Base-by-base conservation (phyloP, 92 coral and sea anemone genomes). In the Paragorgia papillata region DNA sequence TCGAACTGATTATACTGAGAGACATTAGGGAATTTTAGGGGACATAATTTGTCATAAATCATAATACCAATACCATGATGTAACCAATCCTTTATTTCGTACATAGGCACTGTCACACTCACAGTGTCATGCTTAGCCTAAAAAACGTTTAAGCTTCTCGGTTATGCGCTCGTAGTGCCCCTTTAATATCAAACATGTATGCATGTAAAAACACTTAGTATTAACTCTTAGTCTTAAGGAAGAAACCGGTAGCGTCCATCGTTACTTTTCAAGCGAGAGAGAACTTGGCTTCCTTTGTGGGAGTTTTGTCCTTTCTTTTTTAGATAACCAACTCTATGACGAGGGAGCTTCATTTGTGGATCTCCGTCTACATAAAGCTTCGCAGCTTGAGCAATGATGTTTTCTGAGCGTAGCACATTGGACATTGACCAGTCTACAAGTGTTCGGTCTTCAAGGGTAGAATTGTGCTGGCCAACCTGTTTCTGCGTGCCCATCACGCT, bases 401-500 rank as follows among this genome's bases (percentile, higher is more conserved):
- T 35, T 63, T 63, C 70, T 30, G 49, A 31, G 70, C 21, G 44
- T 48, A 33, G 70, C 32, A 63, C 70, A 18, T 63, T 63, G 22
- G 46, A 30, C 49, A 63, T 63, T 63, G 70, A 63, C 70, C 70
- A 63, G 32, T 37, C 70, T 13, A 33, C 46, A 3, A 51, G 20
- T 5, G 46, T 63, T 30, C 70, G 9, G 32, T 63, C 70, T 63
- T 63, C 70, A 63, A 63, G 70, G 20, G 70, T 63, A 13, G 70
- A 30, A 35, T 63, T 31, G 44, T 26, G 9, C 70, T 63, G 70
- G 70, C 70, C 46, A 7, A 28, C 70, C 32, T 63, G 44, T 63
- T 48, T 31, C 49, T 63, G 70, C n/a, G 70, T 63, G 7, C 17
- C 46, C 70, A 63, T 63, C 21, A 63, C 70, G n/a, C 70, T 63